These are phyloP conservation scores for Amphiprion clarkii DNA, from an alignment of 2,797 vertebrate genomes.

Conservation along the genomic window DNA sequence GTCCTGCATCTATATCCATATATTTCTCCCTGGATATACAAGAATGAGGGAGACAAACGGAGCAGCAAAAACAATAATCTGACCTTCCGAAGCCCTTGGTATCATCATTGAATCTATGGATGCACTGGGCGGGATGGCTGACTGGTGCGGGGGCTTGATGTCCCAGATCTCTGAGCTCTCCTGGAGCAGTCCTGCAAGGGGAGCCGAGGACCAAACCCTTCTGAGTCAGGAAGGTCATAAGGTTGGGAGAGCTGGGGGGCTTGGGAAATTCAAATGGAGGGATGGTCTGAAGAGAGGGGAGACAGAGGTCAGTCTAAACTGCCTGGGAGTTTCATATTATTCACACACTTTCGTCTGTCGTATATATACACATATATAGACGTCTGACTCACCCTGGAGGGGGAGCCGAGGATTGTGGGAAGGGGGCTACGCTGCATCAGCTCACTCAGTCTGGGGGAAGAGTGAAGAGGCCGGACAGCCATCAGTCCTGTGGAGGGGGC, in stretches of 20 bases:
- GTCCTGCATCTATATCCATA: neutral
- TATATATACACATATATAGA: neutral
- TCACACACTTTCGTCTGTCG: neutral
- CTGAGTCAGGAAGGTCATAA: conserved; percentile 92
- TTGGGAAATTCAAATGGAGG: conserved; percentile 94
- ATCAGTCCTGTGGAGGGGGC: conserved; percentile 77
- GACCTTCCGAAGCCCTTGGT: conserved; percentile 71
- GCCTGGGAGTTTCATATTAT: neutral
- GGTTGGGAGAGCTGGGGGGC: conserved; percentile 93
- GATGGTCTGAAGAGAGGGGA: conserved; percentile 79
- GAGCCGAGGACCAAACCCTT: conserved; percentile 89
- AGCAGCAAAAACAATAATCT: conserved; percentile 9
- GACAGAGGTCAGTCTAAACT: conserved; percentile 12
- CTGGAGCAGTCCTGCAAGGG: conserved; percentile 85
- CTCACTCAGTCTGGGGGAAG: conserved; percentile 95
- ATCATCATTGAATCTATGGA: conserved; percentile 71
- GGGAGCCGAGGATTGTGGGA: conserved; percentile 96
- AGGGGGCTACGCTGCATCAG: conserved; percentile 96
- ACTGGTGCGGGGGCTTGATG: conserved; percentile 78
- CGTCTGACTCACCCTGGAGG: conserved; percentile 89
- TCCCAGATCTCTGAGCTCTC: conserved; percentile 88
- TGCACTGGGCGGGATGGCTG: conserved; percentile 80
- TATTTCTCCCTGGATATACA: neutral
- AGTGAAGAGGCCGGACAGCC: conserved; percentile 89
- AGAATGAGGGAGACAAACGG: neutral